These are phyloP conservation scores for Stichodactyla mertensii DNA, from an alignment of 64 coral and sea anemone species.

Conservation along the genomic window DNA sequence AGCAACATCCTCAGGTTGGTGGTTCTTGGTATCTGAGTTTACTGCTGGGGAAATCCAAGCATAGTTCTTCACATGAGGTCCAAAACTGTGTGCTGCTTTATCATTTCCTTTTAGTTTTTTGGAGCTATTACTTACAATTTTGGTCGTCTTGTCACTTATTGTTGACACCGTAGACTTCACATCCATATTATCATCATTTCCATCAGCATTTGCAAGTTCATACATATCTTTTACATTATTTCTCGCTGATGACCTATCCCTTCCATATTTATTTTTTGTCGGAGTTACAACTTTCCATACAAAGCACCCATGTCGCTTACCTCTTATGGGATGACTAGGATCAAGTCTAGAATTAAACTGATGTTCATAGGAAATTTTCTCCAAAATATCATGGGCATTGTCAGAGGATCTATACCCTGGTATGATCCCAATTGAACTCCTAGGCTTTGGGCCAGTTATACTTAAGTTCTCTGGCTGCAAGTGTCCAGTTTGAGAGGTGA, in stretches of 20 bases:
- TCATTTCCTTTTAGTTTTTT: not conserved
- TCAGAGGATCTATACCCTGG: not conserved
- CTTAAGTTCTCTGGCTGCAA: not conserved
- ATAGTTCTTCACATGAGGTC: not conserved
- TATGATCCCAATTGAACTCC: not conserved
- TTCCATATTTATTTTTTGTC: not conserved
- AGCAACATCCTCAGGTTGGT: not conserved
- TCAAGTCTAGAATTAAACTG: conserved; percentile 73
- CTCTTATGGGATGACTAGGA: conserved; percentile 59
- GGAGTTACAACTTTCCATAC: conserved; percentile 50
- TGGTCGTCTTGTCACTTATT: not conserved
- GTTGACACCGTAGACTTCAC: conserved; percentile 1
- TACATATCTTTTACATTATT: not conserved
- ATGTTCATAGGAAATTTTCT: conserved; percentile 78
- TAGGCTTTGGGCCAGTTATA: not conserved
- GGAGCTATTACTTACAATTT: not conserved
- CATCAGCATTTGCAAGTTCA: conserved; percentile 4
- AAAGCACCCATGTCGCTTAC: conserved; percentile 68
- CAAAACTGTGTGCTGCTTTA: not conserved
- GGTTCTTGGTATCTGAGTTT: not conserved
- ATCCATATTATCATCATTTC: not conserved
- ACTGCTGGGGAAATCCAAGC: not conserved
- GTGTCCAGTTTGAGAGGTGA: not conserved
- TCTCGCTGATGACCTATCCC: not conserved
- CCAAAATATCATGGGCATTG: conserved; percentile 8